A percentile compares a stretch with the other conserved stretches of the same genome.
phyloP scores from a whole-genome alignment of 2,797 vertebrate genomes.

The Clarias laeviceps region DNA sequence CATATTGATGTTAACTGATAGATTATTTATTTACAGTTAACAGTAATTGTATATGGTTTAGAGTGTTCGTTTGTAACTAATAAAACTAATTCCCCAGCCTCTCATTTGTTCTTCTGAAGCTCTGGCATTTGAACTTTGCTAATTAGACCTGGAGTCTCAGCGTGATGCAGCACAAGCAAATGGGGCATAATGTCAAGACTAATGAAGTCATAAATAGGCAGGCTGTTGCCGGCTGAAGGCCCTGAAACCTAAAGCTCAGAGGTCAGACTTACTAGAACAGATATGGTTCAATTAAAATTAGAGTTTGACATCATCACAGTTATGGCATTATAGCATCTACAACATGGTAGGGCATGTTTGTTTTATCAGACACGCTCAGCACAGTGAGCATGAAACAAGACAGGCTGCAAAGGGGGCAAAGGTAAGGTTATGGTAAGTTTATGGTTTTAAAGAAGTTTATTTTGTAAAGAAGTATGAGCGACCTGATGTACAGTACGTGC shows the following conservation, averaged over 20 bases:
- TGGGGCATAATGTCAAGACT: conserved; percentile 58
- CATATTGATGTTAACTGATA: conserved; percentile 33
- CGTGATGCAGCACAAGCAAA: conserved; percentile 56
- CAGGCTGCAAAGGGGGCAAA: neutral
- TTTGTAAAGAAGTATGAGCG: too few species aligned
- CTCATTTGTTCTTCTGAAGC: conserved; percentile 48
- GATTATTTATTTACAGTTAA: conserved; percentile 45
- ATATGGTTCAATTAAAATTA: conserved; percentile 26
- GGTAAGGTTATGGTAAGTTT: neutral
- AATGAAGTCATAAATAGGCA: conserved; percentile 64
- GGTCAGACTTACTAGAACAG: conserved; percentile 25
- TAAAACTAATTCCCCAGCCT: conserved; percentile 34
- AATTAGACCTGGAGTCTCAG: conserved; percentile 58
- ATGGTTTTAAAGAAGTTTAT: neutral
- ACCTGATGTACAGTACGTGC: too few species aligned
- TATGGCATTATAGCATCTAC: neutral
- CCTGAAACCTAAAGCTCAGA: conserved; percentile 9
- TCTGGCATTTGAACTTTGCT: conserved; percentile 66
- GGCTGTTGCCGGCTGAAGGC: conserved; percentile 27
- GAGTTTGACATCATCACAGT: neutral
- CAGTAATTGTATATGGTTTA: neutral
- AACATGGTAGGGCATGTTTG: neutral
- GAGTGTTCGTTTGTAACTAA: conserved; percentile 46
- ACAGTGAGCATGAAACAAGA: neutral
- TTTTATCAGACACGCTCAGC: neutral